Evolutionary conservation across 2,888 invertebrate genomes (phyloP).

Genomic region (Drosophila fungiperda): DNA sequence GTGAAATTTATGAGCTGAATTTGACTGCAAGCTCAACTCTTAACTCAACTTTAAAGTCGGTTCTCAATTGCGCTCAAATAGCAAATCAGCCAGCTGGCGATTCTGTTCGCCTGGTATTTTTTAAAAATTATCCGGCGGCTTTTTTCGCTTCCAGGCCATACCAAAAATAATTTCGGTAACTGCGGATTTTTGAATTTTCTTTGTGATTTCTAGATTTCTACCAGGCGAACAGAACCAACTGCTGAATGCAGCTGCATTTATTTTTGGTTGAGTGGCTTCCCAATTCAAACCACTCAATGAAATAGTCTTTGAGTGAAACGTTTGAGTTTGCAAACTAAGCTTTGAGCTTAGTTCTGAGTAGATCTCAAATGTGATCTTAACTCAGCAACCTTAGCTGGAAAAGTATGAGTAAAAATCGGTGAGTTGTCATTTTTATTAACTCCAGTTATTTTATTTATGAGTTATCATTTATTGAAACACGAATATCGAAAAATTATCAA

Average conservation of each 20-base stretch:
- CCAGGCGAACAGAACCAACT: neutral
- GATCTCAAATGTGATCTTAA: neutral
- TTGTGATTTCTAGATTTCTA: neutral
- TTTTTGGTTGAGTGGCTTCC: neutral
- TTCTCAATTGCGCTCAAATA: neutral
- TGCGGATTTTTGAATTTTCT: neutral
- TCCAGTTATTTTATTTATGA: constrained; percentile 15
- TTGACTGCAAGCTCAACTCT: neutral
- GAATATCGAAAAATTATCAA: constrained; percentile 34
- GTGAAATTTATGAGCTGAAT: neutral
- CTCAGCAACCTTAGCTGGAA: neutral
- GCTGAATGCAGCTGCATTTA: neutral
- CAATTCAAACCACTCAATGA: neutral
- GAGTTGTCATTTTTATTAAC: neutral
- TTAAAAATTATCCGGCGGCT: neutral
- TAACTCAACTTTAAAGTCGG: neutral
- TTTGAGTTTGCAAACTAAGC: neutral
- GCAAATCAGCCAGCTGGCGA: neutral
- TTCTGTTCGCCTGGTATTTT: neutral
- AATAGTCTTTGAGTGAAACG: neutral
- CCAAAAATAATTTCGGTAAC: neutral
- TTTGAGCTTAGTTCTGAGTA: neutral
- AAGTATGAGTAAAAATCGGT: neutral
- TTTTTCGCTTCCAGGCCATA: neutral
- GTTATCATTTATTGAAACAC: constrained; percentile 50